Conservation (phyloP, 2,113 vertebrate species). For the Halcyon senegalensis region DNA sequence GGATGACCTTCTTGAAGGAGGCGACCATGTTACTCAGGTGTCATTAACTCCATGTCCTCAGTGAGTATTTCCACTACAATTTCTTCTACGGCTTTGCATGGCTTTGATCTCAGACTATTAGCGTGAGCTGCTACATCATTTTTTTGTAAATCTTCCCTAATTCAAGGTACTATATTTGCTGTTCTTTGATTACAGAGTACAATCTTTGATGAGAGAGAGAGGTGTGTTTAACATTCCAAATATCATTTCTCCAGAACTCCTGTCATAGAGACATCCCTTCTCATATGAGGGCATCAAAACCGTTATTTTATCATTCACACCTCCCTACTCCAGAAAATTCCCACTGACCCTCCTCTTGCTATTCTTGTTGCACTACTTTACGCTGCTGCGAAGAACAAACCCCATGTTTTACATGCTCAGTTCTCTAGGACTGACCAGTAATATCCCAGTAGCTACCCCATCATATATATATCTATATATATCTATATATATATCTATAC, state of each 20-base stretch:
- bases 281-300: neutral
- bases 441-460: neutral
- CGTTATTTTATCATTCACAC: neutral
- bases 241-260: neutral
- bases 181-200: neutral
- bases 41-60: neutral
- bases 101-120: neutral
- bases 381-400: neutral
- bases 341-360: neutral
- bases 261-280: neutral
- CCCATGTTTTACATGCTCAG: neutral
- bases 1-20: fast-evolving
- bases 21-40: neutral
- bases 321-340: neutral
- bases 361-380: neutral
- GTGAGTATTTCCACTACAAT: neutral
- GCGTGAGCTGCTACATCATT: neutral
- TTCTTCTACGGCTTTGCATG: neutral
- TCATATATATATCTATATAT: no score
- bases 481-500: no score
- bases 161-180: neutral
- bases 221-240: neutral
- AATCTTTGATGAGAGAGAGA: neutral
- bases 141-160: neutral
- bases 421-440: neutral